phyloP scores from a whole-genome alignment of 2,888 invertebrate genomes.

The Pollenia angustigena region DNA sequence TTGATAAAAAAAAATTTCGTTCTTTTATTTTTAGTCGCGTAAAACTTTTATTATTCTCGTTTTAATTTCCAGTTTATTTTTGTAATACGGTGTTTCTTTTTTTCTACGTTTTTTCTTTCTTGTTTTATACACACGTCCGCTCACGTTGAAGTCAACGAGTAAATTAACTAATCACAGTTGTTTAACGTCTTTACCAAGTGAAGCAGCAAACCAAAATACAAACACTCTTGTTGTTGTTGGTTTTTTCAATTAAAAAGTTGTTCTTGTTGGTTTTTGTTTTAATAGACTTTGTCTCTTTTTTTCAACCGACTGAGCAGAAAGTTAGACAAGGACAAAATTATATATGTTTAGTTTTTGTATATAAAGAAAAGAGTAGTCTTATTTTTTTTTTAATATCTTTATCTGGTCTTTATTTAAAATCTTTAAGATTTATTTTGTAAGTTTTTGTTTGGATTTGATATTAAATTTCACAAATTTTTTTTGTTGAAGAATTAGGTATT shows the following conservation, averaged over 20 bases:
- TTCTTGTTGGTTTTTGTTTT: not conserved
- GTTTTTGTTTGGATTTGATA: not conserved
- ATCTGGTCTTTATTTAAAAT: conserved; percentile 28
- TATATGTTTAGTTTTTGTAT: not conserved
- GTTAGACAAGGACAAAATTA: conserved; percentile 67
- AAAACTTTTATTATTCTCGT: conserved; percentile 23
- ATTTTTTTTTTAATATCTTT: not conserved
- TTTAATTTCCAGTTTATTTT: conserved; percentile 35
- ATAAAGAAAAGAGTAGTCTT: conserved; percentile 45
- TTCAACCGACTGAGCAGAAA: not conserved
- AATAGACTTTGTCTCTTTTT: conserved; percentile 33
- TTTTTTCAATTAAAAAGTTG: not conserved
- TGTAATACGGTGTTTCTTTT: conserved; percentile 46
- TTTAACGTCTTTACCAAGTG: conserved; percentile 80
- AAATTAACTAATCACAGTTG: conserved; percentile 84
- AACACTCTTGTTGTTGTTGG: conserved; percentile 49
- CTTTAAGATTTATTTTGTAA: not conserved
- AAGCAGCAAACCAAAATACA: conserved; percentile 76
- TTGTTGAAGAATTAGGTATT: not conserved
- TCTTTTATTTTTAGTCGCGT: conserved; percentile 18
- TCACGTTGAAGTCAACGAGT: conserved; percentile 83
- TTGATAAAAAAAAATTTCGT: not conserved
- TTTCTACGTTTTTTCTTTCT: conserved; percentile 30
- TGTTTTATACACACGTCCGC: conserved; percentile 82
- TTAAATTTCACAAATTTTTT: not conserved